Base-by-base conservation (phyloP, 2,888 invertebrate species). In the Limnephilus auricula region DNA sequence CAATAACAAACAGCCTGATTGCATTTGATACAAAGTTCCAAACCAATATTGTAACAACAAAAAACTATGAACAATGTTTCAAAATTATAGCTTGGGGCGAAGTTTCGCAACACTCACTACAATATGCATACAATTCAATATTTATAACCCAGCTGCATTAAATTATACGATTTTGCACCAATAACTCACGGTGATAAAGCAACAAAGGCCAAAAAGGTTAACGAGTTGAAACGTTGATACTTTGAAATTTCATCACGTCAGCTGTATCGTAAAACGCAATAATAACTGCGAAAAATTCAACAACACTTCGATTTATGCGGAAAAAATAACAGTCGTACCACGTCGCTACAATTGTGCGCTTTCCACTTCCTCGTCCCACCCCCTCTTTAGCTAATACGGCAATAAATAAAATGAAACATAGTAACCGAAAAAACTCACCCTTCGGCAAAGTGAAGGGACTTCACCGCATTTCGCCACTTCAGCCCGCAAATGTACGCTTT, bases 401-500 rank as follows among this genome's bases (percentile, higher is more conserved):
- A 65, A 91, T 89, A 91, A 91, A 91, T 89, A 91, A 91, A 91
- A 65, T 65, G 65, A 65, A 89, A 89, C 34, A 86, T 65, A 86
- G 86, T 86, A 25, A 15, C 31, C 13, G 37, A 86, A 86, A 37
- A 40, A 86, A 45, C n/a, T n/a, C 45, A 86, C 86, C 86, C 86
- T 50, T 86, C 50, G 86, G 30, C 30, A 86, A 31, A 10, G 31
- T 86, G 82, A 37, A 37, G 82, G 82, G n/a, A 83, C 37, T 37
- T 83, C 37, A 37, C 37, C 40, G 65, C 65, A 65, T 85, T 85
- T 34, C 88, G 30, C 85, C 85, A 90, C 84, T 50, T 78, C 65
- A 89, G 82, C 31, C 89, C 85, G 79, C 91, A 91, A 89, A 91
- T 91, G 84, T 85, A 84, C 89, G 91, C 89, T 89, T 89, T 91